These are phyloP conservation scores for Protonemura montana DNA, from an alignment of 2,888 invertebrate species.

Conservation along the genomic window DNA sequence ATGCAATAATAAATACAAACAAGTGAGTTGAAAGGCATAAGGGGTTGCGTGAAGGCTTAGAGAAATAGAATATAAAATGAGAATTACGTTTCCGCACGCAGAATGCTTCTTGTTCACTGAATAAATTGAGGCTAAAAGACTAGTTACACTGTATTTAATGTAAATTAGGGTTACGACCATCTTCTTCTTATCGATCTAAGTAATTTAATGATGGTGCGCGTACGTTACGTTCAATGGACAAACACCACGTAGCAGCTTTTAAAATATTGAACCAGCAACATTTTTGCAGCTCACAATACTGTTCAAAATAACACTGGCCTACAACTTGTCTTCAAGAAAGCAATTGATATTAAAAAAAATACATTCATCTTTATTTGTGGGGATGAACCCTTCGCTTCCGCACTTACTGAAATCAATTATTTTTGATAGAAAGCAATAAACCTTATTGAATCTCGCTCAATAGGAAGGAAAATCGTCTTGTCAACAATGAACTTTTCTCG, in stretches of 20 bases:
- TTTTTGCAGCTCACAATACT: too few relatives aligned
- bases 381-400: too few relatives aligned
- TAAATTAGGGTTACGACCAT: not conserved
- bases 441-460: too few relatives aligned
- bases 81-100: not conserved
- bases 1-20: not conserved
- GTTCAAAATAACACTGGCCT: too few relatives aligned
- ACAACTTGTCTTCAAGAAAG: too few relatives aligned
- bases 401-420: too few relatives aligned
- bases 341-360: too few relatives aligned
- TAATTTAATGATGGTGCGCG: not conserved
- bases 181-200: not conserved
- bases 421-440: too few relatives aligned
- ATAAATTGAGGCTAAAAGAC: not conserved
- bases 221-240: not conserved
- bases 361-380: too few relatives aligned
- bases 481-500: too few relatives aligned
- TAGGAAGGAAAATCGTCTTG: too few relatives aligned
- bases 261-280: too few relatives aligned
- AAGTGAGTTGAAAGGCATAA: not conserved
- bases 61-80: not conserved
- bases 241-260: not conserved
- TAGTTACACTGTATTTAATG: not conserved
- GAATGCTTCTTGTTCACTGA: not conserved
- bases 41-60: not conserved